Evolutionary conservation across 2,113 vertebrate genomes (phyloP), one percentile per base, ranked within the genome.

Genomic region (Probosciger aterrimus): DNA sequence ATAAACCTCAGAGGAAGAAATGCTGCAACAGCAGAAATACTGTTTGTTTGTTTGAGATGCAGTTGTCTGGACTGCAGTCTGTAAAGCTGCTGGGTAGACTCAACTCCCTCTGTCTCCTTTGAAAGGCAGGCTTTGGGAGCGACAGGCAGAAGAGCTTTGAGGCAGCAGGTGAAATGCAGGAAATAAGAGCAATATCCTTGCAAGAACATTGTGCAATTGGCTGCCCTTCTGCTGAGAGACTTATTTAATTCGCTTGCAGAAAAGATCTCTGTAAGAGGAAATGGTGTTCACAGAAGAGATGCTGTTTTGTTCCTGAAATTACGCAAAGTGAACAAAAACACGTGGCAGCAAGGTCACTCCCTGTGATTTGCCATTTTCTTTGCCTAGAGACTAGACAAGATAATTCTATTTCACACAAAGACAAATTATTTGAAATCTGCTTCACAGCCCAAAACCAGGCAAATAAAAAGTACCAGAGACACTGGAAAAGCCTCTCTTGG

Each of bases 361-460:
- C n/a, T 69, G 35, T 62, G 73, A 84, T 88, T 92, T 93, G 57
- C 74, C 31, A 53, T 96, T 92, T 90, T 84, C 76, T 92, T 93
- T 87, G 69, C 59, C 86, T 69, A 39, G 44, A 69, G 73, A 86
- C 52, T 75, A 62, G 80, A 65, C 82, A 94, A 88, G n/a, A 44
- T 75, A 94, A 93, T 93, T 86, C 69, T 82, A 4, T 89, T 95
- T 96, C 88, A 94, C 35, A 44, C 44, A 46, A 69, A 93, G 62
- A 92, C 37, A 87, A 86, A 71, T 69, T 4, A 43, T 86, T 84
- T 79, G 73, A 76, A 92, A 69, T 86, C 39, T 86, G 77, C 69
- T 68, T 92, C 84, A 79, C 31, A 67, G 77, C 73, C 94, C 70
- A 90, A 79, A 90, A 67, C 1, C 33, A 79, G 69, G 60, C 62